Conservation (phyloP, 2,113 vertebrate species). For the Bucco capensis region DNA sequence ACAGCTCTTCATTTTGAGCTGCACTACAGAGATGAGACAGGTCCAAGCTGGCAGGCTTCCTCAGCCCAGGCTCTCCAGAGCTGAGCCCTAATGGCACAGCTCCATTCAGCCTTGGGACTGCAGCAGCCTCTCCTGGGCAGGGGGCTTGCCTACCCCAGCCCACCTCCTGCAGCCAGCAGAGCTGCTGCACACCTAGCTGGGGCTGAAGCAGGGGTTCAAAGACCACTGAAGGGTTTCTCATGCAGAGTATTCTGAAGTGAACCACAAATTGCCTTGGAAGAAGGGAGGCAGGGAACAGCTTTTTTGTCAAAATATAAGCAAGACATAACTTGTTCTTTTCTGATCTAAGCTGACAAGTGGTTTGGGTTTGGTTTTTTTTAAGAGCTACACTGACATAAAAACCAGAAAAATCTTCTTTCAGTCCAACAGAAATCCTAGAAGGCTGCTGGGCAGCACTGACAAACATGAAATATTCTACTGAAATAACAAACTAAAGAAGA, state of each 20-base stretch:
- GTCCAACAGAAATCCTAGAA: slow-evolving; percentile 64
- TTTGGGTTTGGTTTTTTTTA: neutral
- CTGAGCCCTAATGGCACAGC: neutral
- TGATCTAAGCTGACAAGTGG: neutral
- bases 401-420: slow-evolving; percentile 32
- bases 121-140: neutral
- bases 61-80: neutral
- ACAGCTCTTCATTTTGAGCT: neutral
- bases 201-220: neutral
- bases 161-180: neutral
- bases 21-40: neutral
- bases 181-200: neutral
- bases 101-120: neutral
- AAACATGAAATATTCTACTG: slow-evolving; percentile 41
- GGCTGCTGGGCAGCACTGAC: slow-evolving; percentile 36
- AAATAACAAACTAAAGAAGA: slow-evolving; percentile 48
- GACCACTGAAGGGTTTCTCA: neutral
- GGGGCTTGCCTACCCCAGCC: neutral
- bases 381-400: slow-evolving; percentile 12
- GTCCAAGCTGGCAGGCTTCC: neutral
- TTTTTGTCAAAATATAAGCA: neutral
- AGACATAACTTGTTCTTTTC: neutral
- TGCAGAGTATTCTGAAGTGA: neutral
- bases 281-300: neutral
- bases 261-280: neutral